Evolutionary conservation across 2,888 invertebrate species (phyloP), one percentile per base, ranked within the genome.

Genomic region (Entomobrya proxima): DNA sequence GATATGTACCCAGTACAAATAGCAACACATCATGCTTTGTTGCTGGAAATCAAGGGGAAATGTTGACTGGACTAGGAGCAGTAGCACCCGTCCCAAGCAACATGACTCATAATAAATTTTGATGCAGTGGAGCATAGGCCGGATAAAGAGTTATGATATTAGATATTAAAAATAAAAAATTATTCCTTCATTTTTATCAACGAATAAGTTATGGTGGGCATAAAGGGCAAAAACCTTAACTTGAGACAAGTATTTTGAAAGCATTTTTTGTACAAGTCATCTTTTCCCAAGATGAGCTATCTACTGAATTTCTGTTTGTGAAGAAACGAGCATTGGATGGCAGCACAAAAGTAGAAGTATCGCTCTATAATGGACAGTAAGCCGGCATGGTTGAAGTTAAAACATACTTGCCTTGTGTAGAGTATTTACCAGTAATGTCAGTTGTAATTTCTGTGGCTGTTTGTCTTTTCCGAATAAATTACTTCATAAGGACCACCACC

Each of bases 401-500:
- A n/a, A n/a, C n/a, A n/a, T n/a, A n/a, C n/a, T n/a, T n/a, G n/a
- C n/a, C n/a, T n/a, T n/a, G n/a, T 37, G 32, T 67, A 6, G 21
- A 52, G 27, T 24, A 76, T 40, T 75, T 76, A 40, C 74, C 58
- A 27, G 40, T 67, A 61, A 69, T 84, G 84, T 77, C 84, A 77
- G 77, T 78, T 84, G 58, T 69, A 58, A 84, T 84, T 78, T 84
- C 55, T 77, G 11, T 72, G 78, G 77, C 24, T 77, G 77, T 84
- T 84, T 77, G 67, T 72, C 77, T 84, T 78, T 83, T 52, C 83
- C 84, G 84, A 84, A 84, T 84, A 84, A 84, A 84, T 84, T 77
- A 78, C 84, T 77, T 69, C 47, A 67, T 78, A 84, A 78, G 84
- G 84, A 84, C 84, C 84, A 84, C 84, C 84, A 84, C 84, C 84